Conservation (phyloP, 2,888 invertebrate genomes). For the Leptinotarsa tumamoca region DNA sequence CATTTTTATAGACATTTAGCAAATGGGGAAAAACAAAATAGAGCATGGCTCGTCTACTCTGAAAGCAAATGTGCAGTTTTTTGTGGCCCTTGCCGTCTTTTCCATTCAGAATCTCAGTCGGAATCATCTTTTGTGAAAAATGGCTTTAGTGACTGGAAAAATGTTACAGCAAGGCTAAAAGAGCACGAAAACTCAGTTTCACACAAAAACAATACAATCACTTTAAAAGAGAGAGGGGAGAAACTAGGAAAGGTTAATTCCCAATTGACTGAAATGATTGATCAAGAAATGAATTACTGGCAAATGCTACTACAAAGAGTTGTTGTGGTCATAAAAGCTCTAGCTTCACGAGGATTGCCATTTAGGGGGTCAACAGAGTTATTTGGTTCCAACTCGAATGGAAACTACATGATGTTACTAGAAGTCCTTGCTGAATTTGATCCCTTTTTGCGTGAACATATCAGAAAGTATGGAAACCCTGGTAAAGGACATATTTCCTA, state of each 20-base stretch:
- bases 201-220: conserved; percentile 1
- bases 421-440: not conserved
- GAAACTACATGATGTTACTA: not conserved
- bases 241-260: conserved; percentile 1
- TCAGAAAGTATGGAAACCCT: not conserved
- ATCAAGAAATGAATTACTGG: conserved; percentile 2
- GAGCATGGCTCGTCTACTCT: conserved; percentile 9
- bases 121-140: not conserved
- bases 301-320: conserved; percentile 10
- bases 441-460: conserved; percentile 1
- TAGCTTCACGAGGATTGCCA: conserved; percentile 3
- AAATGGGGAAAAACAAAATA: conserved; percentile 5
- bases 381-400: not conserved
- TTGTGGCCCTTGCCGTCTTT: not conserved
- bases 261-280: not conserved
- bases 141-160: conserved; percentile 5
- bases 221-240: conserved; percentile 8
- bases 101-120: not conserved
- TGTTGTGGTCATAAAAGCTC: conserved; percentile 5
- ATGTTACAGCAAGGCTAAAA: conserved; percentile 2
- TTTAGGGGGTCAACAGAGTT: conserved; percentile 1
- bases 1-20: conserved; percentile 10
- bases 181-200: conserved; percentile 2
- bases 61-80: conserved; percentile 8
- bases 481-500: conserved; percentile 11